Evolutionary conservation across 2,797 vertebrate species (phyloP), one percentile per base, ranked within the genome.

Genomic region (Pygocentrus nattereri): DNA sequence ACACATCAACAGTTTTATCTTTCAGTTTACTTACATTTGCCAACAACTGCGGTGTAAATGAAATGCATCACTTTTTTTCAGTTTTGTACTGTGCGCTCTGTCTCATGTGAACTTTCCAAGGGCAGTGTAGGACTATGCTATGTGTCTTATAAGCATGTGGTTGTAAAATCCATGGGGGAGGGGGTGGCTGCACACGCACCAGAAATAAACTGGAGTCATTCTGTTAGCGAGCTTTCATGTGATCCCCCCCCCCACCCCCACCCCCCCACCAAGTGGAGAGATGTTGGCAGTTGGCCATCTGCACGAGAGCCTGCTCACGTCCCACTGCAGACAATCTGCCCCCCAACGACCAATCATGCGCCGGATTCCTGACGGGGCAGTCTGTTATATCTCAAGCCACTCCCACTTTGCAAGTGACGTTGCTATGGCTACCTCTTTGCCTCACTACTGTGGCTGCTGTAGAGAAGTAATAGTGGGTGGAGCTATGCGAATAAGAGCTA

Each of bases 241-340:
- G 76, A 81, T 81, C 82, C 76, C 77, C n/a, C 68, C 78, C 82
- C 61, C 83, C 71, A n/a, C 68, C 78, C 82, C 61, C 83, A 71
- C 64, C 34, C 2, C 34, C 34, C n/a, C n/a, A n/a, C n/a, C 0
- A 44, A 83, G 58, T 72, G 34, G 19, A 79, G 73, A 74, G 34
- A 82, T 56, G 64, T 21, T 84, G 82, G 56, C 80, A 41, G 50
- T 81, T 85, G 77, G 76, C 75, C 74, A 65, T 81, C 69, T 50
- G 80, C 79, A 88, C 74, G 73, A 82, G 84, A 62, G 73, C 67
- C 76, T 78, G 38, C 89, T 94, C 94, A 94, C 92, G 91, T 95
- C 91, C 88, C 90, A 93, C 90, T 95, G 93, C 94, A 93, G 93
- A 92, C 88, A 80, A 83, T 70, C 87, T 78, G 74, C 84, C 88